Conservation (phyloP, 2,113 vertebrate genomes). For the Calcarius ornatus region DNA sequence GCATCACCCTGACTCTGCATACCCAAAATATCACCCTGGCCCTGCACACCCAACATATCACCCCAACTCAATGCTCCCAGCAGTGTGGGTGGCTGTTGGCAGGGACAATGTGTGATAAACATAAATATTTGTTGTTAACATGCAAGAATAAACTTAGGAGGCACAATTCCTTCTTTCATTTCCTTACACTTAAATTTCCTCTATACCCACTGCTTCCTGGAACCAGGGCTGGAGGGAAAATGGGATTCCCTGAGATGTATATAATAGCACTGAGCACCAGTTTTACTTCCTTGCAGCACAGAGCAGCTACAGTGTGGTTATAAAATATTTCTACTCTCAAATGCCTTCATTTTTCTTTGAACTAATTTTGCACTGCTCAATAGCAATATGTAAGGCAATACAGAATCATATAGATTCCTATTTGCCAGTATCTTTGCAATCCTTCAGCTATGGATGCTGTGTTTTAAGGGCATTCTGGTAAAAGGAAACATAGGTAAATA, state of each 20-base stretch:
- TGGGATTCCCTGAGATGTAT: background rate
- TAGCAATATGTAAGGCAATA: background rate
- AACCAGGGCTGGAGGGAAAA: background rate
- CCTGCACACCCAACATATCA: background rate
- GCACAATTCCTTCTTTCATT: background rate
- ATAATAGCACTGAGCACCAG: background rate
- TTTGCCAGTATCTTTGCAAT: background rate
- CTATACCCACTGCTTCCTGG: background rate
- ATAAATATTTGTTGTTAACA: background rate
- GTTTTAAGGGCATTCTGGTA: background rate
- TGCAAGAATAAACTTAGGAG: background rate
- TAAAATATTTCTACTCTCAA: background rate
- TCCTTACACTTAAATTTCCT: background rate
- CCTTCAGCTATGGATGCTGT: background rate
- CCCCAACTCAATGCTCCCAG: rapidly evolving
- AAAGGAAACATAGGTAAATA: background rate
- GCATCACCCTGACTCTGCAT: background rate
- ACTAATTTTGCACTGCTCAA: background rate
- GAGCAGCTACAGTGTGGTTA: background rate
- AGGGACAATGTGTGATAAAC: background rate
- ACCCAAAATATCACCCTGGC: background rate
- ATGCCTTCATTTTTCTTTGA: background rate
- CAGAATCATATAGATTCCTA: background rate
- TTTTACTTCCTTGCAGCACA: background rate
- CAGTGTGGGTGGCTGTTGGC: background rate